These are phyloP conservation scores for Calosoma granatense DNA, from an alignment of 1,140 invertebrate genomes.

Conservation along the genomic window DNA sequence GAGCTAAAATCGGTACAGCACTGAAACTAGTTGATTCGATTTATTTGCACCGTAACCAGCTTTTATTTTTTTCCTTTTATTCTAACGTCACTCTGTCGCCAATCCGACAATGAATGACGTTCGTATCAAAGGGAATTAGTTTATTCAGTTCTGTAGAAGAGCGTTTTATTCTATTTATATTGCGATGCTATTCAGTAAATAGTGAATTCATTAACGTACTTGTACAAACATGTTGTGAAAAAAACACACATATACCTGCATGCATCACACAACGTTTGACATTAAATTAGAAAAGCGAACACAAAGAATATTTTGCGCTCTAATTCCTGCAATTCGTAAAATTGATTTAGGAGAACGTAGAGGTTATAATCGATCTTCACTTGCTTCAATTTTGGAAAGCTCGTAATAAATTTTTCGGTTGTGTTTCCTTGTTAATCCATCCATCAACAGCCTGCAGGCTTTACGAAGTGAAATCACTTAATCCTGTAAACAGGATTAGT, in stretches of 20 bases:
- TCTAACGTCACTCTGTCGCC: too few relatives aligned
- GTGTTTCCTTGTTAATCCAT: neutral
- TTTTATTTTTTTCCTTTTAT: neutral
- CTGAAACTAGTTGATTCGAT: too few relatives aligned
- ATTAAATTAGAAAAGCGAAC: neutral
- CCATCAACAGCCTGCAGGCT: neutral
- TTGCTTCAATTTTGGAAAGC: too few relatives aligned
- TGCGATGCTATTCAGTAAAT: neutral
- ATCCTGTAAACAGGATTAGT: constrained; percentile 6
- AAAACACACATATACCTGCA: too few relatives aligned
- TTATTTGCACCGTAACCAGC: neutral
- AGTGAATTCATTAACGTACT: too few relatives aligned
- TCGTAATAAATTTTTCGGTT: too few relatives aligned
- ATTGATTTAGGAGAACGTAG: too few relatives aligned
- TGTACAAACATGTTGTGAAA: too few relatives aligned
- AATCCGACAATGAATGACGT: constrained; percentile 20
- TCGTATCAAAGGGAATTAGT: constrained; percentile 6
- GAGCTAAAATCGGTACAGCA: constrained; percentile 50
- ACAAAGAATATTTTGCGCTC: neutral
- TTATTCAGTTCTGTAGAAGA: neutral
- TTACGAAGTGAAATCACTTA: neutral
- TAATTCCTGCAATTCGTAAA: too few relatives aligned
- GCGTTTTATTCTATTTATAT: neutral
- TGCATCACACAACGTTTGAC: constrained; percentile 8
- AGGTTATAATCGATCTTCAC: too few relatives aligned